phyloP scores from a whole-genome alignment of 2,888 invertebrate genomes.

The Anoplius nigerrimus region DNA sequence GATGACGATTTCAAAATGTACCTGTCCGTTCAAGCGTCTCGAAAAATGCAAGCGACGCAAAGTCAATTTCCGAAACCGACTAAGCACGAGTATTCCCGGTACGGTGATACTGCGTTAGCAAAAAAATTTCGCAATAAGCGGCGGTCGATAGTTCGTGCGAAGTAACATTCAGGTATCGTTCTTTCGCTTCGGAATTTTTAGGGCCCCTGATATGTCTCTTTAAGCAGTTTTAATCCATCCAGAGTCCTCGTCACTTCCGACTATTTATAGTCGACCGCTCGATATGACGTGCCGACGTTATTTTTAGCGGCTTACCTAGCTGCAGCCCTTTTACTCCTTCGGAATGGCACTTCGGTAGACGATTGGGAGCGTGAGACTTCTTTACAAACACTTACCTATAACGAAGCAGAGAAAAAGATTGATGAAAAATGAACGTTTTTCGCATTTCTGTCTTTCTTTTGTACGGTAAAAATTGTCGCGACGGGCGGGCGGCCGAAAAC shows the following conservation, averaged over 20 bases:
- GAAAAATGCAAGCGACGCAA: too few relatives aligned
- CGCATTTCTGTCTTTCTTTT: constrained; percentile 6
- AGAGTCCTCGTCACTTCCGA: constrained; percentile 47
- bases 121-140: too few relatives aligned
- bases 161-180: too few relatives aligned
- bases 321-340: constrained; percentile 56
- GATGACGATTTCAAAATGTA: too few relatives aligned
- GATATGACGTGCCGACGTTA: constrained; percentile 70
- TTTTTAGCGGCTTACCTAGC: constrained; percentile 69
- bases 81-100: too few relatives aligned
- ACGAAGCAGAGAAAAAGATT: background rate
- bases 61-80: too few relatives aligned
- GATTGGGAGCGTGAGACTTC: constrained; percentile 11
- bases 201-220: constrained; percentile 4
- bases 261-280: constrained; percentile 71
- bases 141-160: too few relatives aligned
- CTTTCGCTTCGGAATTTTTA: too few relatives aligned
- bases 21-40: too few relatives aligned
- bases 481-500: background rate
- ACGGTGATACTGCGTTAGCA: too few relatives aligned
- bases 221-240: constrained; percentile 46
- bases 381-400: constrained; percentile 1
- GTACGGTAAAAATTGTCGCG: background rate
- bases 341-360: constrained; percentile 41
- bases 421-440: background rate